Evolutionary conservation across 2,113 vertebrate species (phyloP).

Genomic region (Ammospiza caudacuta): DNA sequence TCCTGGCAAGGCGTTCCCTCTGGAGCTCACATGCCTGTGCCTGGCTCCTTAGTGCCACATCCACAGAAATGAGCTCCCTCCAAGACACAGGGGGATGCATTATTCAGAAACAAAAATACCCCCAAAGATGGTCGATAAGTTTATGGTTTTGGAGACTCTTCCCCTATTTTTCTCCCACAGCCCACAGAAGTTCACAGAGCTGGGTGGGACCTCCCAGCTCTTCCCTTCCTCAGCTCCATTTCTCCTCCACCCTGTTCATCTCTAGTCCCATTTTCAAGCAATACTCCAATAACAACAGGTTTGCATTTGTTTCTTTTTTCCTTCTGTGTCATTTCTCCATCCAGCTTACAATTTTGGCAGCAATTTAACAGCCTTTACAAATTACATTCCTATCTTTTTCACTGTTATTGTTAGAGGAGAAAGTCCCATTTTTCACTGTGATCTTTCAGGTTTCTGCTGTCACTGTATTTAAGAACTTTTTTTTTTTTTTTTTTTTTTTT

Average conservation of each 20-base stretch:
- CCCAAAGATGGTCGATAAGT: background rate
- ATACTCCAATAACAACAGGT: background rate
- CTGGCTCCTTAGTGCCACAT: background rate
- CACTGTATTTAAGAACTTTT: slow-evolving; percentile 1
- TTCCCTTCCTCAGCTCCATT: background rate
- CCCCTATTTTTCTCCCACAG: fast-evolving
- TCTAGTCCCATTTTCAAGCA: background rate
- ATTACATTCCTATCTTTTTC: slow-evolving; percentile 32
- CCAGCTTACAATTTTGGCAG: slow-evolving; percentile 28
- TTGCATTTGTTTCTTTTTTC: background rate
- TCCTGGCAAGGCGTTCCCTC: background rate
- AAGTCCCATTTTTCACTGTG: background rate
- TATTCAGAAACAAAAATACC: background rate
- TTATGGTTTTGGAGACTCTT: background rate
- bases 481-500: slow-evolving; percentile 6
- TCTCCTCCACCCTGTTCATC: background rate
- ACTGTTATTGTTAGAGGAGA: background rate
- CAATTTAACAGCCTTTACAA: slow-evolving; percentile 60
- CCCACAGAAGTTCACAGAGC: background rate
- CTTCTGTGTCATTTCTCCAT: slow-evolving; percentile 52
- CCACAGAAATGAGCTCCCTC: background rate
- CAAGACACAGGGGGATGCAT: background rate
- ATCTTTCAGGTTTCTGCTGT: slow-evolving; percentile 46
- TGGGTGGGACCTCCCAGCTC: background rate
- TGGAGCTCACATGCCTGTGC: background rate